These are phyloP conservation scores for Oceanites oceanicus DNA, from an alignment of 2,113 vertebrate species.

Conservation along the genomic window DNA sequence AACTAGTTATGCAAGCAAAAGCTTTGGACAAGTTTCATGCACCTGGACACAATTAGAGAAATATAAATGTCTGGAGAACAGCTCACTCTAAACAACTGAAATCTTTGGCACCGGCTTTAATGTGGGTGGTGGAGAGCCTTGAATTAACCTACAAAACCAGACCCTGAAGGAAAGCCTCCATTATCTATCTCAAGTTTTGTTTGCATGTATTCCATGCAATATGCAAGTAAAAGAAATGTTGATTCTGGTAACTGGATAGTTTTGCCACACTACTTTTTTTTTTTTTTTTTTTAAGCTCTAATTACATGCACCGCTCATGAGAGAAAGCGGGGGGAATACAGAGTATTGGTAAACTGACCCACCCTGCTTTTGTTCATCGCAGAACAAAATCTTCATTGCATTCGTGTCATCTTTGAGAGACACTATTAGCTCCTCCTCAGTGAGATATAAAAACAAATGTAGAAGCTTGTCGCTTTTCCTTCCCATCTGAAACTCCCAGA, in stretches of 20 bases:
- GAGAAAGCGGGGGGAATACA: neutral
- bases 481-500: neutral
- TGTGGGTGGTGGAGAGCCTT: slow-evolving; percentile 23
- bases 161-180: neutral
- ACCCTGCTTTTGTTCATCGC: neutral
- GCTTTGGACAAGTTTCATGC: slow-evolving; percentile 50
- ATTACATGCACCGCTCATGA: fast-evolving
- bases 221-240: neutral
- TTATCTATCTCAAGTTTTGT: neutral
- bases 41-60: slow-evolving; percentile 59
- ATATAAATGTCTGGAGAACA: slow-evolving; percentile 32
- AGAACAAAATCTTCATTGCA: neutral
- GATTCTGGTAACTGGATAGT: neutral
- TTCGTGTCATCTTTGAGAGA: neutral
- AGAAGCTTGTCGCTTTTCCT: neutral
- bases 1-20: slow-evolving; percentile 42
- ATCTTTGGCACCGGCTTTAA: slow-evolving; percentile 23
- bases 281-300: neutral
- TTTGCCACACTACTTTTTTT: neutral
- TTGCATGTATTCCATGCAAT: neutral
- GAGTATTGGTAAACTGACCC: neutral
- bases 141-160: slow-evolving; percentile 8
- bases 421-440: neutral
- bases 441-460: neutral
- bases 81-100: slow-evolving; percentile 37